Percentiles rank a stretch among this genome's conserved stretches.
These are phyloP conservation scores for Nycteola revayana DNA, from an alignment of 2,888 invertebrate genomes.

Conservation along the genomic window DNA sequence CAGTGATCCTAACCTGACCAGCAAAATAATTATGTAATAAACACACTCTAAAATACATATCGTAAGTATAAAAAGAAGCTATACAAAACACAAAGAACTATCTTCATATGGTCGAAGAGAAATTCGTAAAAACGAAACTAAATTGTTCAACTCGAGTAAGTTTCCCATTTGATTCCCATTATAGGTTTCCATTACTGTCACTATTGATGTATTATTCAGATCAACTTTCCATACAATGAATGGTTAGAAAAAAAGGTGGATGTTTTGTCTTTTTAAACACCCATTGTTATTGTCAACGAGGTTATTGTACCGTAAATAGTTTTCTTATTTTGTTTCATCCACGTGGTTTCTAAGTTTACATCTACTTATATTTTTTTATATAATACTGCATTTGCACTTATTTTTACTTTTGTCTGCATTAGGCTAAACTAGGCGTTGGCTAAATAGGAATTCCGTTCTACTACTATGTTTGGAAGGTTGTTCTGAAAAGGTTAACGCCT, in stretches of 20 bases:
- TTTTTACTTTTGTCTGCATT: neutral
- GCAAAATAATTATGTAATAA: no score
- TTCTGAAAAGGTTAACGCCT: neutral
- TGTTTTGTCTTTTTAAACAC: constrained; percentile 15
- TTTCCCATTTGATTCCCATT: no score
- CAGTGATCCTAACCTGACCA: no score
- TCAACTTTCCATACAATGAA: constrained; percentile 24
- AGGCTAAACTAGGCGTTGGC: neutral
- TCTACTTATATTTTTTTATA: constrained; percentile 1
- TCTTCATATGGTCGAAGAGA: no score
- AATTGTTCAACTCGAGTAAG: no score
- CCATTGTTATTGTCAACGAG: constrained; percentile 26
- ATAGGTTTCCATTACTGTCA: no score
- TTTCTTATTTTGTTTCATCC: constrained; percentile 13
- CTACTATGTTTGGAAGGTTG: neutral
- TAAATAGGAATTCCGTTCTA: neutral
- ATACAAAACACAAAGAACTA: no score
- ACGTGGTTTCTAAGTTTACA: constrained; percentile 9
- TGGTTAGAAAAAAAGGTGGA: constrained; percentile 10
- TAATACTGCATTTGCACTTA: neutral
- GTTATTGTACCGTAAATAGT: constrained; percentile 26
- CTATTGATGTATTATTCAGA: neutral
- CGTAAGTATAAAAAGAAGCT: no score
- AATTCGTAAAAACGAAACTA: no score
- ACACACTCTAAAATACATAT: no score